phyloP scores from a whole-genome alignment of 2,888 invertebrate species.

The Girardia tigrina region DNA sequence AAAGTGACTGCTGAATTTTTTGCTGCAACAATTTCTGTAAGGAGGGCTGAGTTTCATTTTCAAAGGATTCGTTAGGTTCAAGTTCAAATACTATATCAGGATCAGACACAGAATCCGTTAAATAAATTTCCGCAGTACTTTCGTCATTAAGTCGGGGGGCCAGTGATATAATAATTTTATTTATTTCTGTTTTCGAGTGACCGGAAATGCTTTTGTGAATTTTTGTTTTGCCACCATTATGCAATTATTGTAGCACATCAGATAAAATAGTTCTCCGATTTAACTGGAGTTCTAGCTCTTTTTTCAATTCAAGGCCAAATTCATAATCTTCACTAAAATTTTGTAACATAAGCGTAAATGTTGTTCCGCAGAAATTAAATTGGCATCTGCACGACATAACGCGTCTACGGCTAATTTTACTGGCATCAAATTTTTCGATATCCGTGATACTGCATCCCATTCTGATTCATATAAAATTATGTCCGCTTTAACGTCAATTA shows the following conservation, averaged over 20 bases:
- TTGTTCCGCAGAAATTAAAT: neutral
- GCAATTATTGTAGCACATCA: neutral
- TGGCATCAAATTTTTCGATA: neutral
- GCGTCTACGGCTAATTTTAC: slow-evolving; percentile 23
- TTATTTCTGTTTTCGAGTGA: no score
- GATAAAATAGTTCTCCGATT: slow-evolving; percentile 23
- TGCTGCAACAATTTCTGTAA: slow-evolving; percentile 12
- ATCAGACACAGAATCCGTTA: slow-evolving; percentile 8
- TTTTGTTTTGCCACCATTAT: neutral
- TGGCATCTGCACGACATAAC: slow-evolving; percentile 4
- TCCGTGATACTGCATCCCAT: neutral
- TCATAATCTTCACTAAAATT: neutral
- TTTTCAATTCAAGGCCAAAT: slow-evolving; percentile 1
- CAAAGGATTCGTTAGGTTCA: slow-evolving; percentile 19
- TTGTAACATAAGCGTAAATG: neutral
- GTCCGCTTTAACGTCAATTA: slow-evolving; percentile 18
- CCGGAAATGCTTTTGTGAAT: neutral
- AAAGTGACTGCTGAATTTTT: neutral
- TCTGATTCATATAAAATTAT: neutral
- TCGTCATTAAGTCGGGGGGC: neutral
- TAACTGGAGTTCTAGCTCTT: neutral
- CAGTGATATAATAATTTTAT: neutral
- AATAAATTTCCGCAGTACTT: no score
- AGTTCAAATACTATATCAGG: slow-evolving; percentile 16
- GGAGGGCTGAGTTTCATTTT: slow-evolving; percentile 4